Evolutionary conservation across 2,797 vertebrate species (phyloP).

Genomic region (Paedocypris micromegethes): DNA sequence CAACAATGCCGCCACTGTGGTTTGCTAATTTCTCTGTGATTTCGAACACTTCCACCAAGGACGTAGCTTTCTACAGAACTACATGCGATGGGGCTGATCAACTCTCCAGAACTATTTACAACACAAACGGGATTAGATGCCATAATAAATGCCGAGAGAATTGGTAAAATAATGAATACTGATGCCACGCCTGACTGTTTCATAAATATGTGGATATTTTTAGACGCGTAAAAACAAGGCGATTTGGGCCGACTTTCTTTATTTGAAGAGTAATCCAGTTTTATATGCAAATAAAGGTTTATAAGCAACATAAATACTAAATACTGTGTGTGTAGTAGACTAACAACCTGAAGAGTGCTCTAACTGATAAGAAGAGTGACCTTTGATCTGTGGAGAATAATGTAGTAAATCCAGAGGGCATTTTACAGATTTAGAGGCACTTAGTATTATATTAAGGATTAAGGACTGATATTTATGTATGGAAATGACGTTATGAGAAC

Average conservation of each 20-base stretch:
- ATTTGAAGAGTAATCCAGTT: not conserved
- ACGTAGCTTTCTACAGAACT: constrained; percentile 51
- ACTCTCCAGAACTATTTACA: constrained; percentile 43
- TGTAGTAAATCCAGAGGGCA: no score
- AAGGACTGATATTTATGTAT: no score
- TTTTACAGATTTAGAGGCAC: no score
- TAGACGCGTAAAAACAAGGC: no score
- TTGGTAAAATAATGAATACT: not conserved
- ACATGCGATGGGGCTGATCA: constrained; percentile 51
- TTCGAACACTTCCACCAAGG: constrained; percentile 63
- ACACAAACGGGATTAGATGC: constrained; percentile 23
- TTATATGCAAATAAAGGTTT: constrained; percentile 7
- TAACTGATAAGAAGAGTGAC: constrained; percentile 61
- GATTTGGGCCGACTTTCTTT: not conserved
- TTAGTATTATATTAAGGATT: no score
- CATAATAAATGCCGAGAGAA: constrained; percentile 2
- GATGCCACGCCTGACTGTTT: not conserved
- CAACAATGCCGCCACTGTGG: constrained; percentile 65
- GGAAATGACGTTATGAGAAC: no score
- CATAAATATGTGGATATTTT: not conserved
- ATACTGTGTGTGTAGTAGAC: no score
- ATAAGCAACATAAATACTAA: no score
- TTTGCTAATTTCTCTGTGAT: constrained; percentile 60
- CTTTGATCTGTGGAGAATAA: constrained; percentile 55
- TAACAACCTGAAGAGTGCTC: constrained; percentile 39